Conservation (phyloP, 2,113 vertebrate species). For the Ifrita kowaldi region DNA sequence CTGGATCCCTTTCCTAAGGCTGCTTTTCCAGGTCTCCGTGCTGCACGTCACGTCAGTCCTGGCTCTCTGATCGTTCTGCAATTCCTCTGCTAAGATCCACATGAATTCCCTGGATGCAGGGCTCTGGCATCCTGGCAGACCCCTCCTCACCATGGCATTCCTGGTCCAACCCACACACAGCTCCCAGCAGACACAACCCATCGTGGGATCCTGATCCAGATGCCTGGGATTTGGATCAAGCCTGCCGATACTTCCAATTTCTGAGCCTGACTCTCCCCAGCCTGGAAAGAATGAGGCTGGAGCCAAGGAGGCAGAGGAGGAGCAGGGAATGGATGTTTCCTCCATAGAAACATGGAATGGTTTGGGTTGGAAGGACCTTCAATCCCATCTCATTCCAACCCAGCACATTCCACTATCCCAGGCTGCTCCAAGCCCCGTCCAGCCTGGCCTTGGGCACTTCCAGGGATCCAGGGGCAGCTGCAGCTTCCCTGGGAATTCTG, state of each 20-base stretch:
- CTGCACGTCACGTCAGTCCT: rapidly evolving
- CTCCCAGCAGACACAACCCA: rapidly evolving
- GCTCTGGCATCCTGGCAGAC: background rate
- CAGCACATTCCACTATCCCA: background rate
- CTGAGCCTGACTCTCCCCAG: background rate
- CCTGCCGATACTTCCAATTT: background rate
- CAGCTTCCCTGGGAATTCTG: background rate
- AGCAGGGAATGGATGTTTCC: background rate
- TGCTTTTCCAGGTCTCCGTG: rapidly evolving
- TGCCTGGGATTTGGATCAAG: background rate
- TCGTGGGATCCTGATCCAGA: rapidly evolving
- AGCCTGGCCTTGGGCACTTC: background rate
- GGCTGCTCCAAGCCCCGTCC: background rate
- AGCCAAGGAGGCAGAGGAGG: background rate
- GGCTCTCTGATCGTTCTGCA: too few relatives aligned
- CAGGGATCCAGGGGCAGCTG: background rate
- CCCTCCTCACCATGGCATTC: rapidly evolving
- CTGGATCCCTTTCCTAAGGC: background rate
- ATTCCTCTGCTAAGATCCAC: background rate
- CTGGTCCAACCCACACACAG: rapidly evolving
- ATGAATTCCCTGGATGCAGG: rapidly evolving
- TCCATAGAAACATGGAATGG: rapidly evolving
- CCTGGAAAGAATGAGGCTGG: background rate
- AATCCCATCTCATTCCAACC: background rate
- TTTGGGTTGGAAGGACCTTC: background rate